Evolutionary conservation across 1,140 invertebrate species (phyloP).

Genomic region (Drosophila saltans): DNA sequence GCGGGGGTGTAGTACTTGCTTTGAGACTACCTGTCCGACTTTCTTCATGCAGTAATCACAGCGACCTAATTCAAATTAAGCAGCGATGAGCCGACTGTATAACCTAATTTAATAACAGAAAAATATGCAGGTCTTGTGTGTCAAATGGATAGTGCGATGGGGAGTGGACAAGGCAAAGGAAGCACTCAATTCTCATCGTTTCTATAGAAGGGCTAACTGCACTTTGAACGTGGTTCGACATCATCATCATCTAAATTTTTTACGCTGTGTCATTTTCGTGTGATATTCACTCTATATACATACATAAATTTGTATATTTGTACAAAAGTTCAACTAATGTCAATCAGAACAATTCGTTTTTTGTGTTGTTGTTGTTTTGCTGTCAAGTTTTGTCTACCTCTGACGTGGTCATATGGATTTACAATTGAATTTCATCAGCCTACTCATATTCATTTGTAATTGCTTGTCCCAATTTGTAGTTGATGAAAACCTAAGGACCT

Average conservation of each 20-base stretch:
- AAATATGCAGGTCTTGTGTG: slow-evolving; percentile 6
- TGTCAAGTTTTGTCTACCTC: slow-evolving; percentile 8
- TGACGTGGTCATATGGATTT: slow-evolving; percentile 20
- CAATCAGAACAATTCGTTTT: slow-evolving; percentile 31
- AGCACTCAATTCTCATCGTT: neutral
- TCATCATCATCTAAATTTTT: slow-evolving; percentile 3
- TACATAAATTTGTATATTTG: slow-evolving; percentile 13
- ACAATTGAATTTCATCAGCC: slow-evolving; percentile 23
- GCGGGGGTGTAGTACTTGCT: neutral
- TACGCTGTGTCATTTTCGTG: slow-evolving; percentile 23
- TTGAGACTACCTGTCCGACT: neutral
- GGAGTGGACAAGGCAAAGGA: neutral
- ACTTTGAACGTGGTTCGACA: slow-evolving; percentile 24
- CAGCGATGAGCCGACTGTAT: slow-evolving; percentile 6
- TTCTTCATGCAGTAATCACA: slow-evolving; percentile 8
- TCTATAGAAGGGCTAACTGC: slow-evolving; percentile 13
- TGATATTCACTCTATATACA: slow-evolving; percentile 15
- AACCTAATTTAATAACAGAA: slow-evolving; percentile 7
- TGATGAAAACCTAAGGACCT: slow-evolving; percentile 18
- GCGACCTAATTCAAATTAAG: slow-evolving; percentile 7
- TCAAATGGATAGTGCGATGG: neutral
- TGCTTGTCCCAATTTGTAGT: slow-evolving; percentile 39
- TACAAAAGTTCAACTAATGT: slow-evolving; percentile 36
- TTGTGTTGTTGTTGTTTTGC: neutral
- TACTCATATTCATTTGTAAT: slow-evolving; percentile 17